Conservation (phyloP, 2,888 invertebrate species). For the Nymphalis c-album region DNA sequence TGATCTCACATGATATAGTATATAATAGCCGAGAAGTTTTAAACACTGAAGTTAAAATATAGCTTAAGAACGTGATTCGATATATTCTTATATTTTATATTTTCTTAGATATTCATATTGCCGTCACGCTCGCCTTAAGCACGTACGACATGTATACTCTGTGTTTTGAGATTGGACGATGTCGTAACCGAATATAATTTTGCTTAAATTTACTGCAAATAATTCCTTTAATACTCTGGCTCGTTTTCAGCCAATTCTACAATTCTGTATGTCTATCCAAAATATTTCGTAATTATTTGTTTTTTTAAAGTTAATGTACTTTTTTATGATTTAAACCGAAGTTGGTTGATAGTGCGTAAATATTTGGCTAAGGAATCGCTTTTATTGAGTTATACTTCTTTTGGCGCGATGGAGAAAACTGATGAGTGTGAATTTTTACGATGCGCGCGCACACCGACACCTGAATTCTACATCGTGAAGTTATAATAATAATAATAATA, state of each 20-base stretch:
- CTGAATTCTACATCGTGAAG: too few species aligned
- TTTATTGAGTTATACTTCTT: too few species aligned
- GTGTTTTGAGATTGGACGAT: not conserved
- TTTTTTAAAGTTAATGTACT: too few species aligned
- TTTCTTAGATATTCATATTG: slow-evolving; percentile 4
- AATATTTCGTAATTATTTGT: too few species aligned
- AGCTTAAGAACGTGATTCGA: not conserved
- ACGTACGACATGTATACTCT: slow-evolving; percentile 5
- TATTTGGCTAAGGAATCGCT: too few species aligned
- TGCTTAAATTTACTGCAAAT: not conserved
- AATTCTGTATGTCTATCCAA: too few species aligned
- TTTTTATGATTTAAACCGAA: too few species aligned
- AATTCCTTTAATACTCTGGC: not conserved
- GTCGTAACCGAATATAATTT: slow-evolving; percentile 5
- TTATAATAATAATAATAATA: too few species aligned
- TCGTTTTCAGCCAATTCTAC: not conserved
- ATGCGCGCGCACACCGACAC: too few species aligned
- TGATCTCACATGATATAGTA: not conserved
- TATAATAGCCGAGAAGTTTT: not conserved
- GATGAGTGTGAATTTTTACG: too few species aligned
- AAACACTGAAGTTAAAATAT: not conserved
- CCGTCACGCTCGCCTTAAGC: not conserved
- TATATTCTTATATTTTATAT: not conserved
- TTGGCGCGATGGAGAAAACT: too few species aligned
- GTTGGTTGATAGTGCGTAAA: too few species aligned